Base-by-base conservation (phyloP, 2,888 invertebrate genomes). In the Plemyria rubiginata region DNA sequence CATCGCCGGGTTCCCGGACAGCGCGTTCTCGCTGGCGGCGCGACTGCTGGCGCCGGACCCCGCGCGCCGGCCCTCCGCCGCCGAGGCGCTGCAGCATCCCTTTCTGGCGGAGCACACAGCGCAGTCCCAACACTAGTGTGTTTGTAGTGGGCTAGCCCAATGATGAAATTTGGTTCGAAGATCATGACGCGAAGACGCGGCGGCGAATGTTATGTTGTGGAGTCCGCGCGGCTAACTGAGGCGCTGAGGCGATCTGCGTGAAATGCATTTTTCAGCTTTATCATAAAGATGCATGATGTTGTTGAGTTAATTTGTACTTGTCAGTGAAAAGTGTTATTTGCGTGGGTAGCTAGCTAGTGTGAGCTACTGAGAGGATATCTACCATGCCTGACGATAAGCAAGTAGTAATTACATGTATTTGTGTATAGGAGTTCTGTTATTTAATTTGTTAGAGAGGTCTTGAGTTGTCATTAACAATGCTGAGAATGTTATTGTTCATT, bases 31-130 rank as follows among this genome's bases (percentile, higher is more conserved):
- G 78, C 93, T 98, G 70, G 92, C 97, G 60, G 88, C 90, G 70
- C 94, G 93, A 55, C 92, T 98, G 73, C 89, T 98, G 73, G 96
- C 96, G 82, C 93, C 97, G n/a, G 95, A 97, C 92, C 96, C 97
- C n/a, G 90, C 93, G 75, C 93, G 94, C 38, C 94, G 98, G 73
- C 94, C 96, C 67, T 94, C 95, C 9, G 98, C 98, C 36, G 94
- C 93, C 15, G 94, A 94, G 62, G 97, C 98, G 46, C 91, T 98
- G 36, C 82, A 87, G 46, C 97, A 98, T 93, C 95, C 96, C 54
- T 98, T 97, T 89, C 93, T 97, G 50, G 56, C 67, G 36, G 62
- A 32, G 49, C 38, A 7, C 32, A 41, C 12, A 4, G 5, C 28
- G 16, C 46, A 1, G 22, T 1, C 22, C 22, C 22, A 22, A 22